A percentile compares a stretch with the other conserved stretches of the same genome.
phyloP scores from a whole-genome alignment of 1,140 invertebrate genomes.

The Aphelenchoides fujianensis region DNA sequence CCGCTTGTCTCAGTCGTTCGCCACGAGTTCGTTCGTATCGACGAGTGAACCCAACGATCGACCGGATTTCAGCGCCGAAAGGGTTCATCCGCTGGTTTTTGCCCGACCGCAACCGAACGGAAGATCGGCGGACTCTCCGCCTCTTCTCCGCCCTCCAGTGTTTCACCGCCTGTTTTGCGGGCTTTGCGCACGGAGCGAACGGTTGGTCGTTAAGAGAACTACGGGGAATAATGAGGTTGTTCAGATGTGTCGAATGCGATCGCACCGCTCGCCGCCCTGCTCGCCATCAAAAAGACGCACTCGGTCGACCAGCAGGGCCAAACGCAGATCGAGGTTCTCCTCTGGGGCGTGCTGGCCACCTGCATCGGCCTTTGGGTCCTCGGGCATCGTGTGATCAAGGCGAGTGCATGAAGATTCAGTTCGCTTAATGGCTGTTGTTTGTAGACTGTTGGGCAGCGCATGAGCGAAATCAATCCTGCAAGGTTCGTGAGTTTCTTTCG shows the following conservation, averaged over 20 bases:
- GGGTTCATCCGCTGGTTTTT: constrained; percentile 32
- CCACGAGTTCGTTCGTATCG: too few relatives aligned
- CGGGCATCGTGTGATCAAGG: constrained; percentile 87
- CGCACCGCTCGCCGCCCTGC: constrained; percentile 85
- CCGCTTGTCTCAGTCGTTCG: too few relatives aligned
- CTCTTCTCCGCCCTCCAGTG: constrained; percentile 41
- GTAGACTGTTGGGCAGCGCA: constrained; percentile 37
- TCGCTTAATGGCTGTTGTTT: constrained; percentile 65
- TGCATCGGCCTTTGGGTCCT: constrained; percentile 87
- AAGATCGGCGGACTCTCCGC: constrained; percentile 32
- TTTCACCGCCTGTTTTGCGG: constrained; percentile 47
- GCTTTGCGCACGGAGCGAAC: constrained; percentile 46
- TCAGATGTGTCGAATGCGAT: too few relatives aligned
- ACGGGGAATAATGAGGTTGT: too few relatives aligned
- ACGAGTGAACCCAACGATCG: too few relatives aligned
- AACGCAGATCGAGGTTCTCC: constrained; percentile 21
- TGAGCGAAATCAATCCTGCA: constrained; percentile 58
- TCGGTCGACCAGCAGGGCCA: constrained; percentile 64
- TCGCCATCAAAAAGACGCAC: constrained; percentile 71
- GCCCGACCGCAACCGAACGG: constrained; percentile 20
- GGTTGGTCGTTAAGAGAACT: constrained; percentile 18
- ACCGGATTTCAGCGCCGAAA: constrained; percentile 39
- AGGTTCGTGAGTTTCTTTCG: constrained; percentile 59
- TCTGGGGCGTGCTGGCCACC: constrained; percentile 71
- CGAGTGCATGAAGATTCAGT: constrained; percentile 87